Percentiles rank a stretch among this genome's conserved stretches.
phyloP scores from a whole-genome alignment of 2,797 vertebrate genomes.

The Neosalanx taihuensis region DNA sequence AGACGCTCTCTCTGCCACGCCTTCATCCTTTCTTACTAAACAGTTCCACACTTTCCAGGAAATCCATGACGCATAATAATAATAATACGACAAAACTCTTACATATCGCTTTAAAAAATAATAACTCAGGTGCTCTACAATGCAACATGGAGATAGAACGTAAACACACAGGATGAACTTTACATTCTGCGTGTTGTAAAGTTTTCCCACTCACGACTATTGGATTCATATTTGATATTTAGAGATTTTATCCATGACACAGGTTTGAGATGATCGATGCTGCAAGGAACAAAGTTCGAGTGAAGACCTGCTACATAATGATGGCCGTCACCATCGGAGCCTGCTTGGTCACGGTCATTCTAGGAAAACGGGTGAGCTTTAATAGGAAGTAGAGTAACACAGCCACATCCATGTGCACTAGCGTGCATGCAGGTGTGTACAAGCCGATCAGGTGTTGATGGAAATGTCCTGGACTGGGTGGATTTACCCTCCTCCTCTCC shows the following conservation, averaged over 20 bases:
- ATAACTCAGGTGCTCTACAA: no score
- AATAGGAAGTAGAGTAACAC: neutral
- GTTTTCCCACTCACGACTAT: neutral
- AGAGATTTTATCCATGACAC: neutral
- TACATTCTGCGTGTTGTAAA: neutral
- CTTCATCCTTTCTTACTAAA: no score
- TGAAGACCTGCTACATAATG: slow-evolving; percentile 86
- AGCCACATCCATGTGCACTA: neutral
- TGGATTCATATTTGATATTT: neutral
- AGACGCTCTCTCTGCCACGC: neutral
- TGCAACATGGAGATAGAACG: no score
- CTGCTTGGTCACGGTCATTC: slow-evolving; percentile 75
- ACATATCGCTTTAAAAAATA: no score
- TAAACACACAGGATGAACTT: no score
- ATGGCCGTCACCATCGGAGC: slow-evolving; percentile 75
- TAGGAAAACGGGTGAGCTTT: slow-evolving; percentile 85
- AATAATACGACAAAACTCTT: no score
- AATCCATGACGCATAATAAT: no score
- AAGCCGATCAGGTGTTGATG: no score
- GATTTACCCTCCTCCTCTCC: no score
- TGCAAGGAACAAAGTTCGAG: slow-evolving; percentile 81
- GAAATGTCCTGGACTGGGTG: no score
- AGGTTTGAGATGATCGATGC: slow-evolving; percentile 84
- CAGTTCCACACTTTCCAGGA: no score
- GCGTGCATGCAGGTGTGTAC: neutral